These are phyloP conservation scores for Cepphus grylle DNA, from an alignment of 2,113 vertebrate genomes.

Conservation along the genomic window DNA sequence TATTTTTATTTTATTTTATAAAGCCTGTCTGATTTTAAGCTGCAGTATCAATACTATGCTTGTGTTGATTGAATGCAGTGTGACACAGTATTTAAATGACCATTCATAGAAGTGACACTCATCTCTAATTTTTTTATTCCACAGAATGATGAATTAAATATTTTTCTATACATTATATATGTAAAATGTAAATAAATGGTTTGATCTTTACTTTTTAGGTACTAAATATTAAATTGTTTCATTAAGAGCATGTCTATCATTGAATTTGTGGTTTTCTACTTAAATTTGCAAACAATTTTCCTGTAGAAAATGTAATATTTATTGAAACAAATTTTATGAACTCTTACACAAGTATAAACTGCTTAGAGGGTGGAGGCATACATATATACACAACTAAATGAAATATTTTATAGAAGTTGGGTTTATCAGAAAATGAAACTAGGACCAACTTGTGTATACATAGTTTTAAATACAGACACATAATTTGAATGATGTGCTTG, in stretches of 20 bases:
- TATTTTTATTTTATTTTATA: background rate
- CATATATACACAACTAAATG: background rate
- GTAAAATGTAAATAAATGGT: background rate
- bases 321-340: background rate
- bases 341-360: background rate
- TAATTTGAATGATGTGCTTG: background rate
- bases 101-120: background rate
- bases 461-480: background rate
- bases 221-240: background rate
- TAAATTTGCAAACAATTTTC: background rate
- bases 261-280: background rate
- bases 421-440: background rate
- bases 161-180: background rate
- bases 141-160: background rate
- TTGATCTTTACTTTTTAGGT: background rate
- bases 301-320: background rate
- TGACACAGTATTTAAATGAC: background rate
- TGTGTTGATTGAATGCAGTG: background rate
- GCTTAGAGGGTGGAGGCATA: background rate
- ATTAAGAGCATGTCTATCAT: background rate
- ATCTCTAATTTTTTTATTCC: background rate
- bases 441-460: background rate
- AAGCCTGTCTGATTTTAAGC: background rate
- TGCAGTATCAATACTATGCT: background rate
- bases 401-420: background rate